Evolutionary conservation across 1,140 invertebrate genomes (phyloP), one percentile per base, ranked within the genome.

Genomic region (Gryon sp.): DNA sequence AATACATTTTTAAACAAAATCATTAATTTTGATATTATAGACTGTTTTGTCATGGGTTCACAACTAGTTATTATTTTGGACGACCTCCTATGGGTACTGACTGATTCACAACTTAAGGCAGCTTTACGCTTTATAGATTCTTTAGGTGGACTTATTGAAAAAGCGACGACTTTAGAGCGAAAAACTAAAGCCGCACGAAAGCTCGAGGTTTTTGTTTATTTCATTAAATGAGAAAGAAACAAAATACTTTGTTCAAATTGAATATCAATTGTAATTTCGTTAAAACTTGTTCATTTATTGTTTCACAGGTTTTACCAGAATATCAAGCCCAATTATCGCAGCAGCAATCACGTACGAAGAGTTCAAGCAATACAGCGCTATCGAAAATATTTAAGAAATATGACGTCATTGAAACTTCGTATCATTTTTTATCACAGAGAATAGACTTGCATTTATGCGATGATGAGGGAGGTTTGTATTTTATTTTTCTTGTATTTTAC

Each of bases 361-460:
- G 53, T 68, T 65, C 83, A 38, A 81, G 48, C 34, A 87, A 85
- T 53, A 89, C 88, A 43, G 84, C 90, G 32, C 89, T 92, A 19
- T 90, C 92, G 22, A 92, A 91, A 80, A 91, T 96, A 82, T 99
- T 99, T 89, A 91, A 92, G 12, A 92, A 92, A 60, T 97, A 96
- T 89, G 98, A 99, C 90, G 96, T 99, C 19, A 90, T 95, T 4
- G 98, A 99, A 90, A 99, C 98, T 0, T 99, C 98, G 0, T 98
- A 99, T 90, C 98, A 99, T 89, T 93, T 99, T 83, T 92, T 97
- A 57, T 96, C 96, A 65, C 94, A 96, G 46, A 92, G 95, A 82
- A 97, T 99, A 81, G 97, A 99, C 90, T 90, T 99, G 32, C 98
- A 99, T 90, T 92, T 99, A 24, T 99, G 97, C 87, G 98, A 99